Conservation (phyloP, 2,797 vertebrate genomes). For the Bradypodion pumilum region DNA sequence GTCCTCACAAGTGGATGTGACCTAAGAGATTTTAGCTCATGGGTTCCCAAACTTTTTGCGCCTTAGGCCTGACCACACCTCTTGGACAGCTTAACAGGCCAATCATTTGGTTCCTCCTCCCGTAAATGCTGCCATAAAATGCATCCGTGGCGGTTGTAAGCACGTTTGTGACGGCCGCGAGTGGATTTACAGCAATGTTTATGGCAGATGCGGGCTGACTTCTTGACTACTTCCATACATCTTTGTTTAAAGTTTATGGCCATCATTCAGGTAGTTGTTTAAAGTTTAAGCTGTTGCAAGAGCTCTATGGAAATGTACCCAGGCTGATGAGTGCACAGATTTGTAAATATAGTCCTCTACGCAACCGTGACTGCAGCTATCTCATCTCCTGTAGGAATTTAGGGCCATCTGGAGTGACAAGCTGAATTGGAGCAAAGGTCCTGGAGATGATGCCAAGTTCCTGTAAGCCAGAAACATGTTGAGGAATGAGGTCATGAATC, state of each 20-base stretch:
- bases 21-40: background rate
- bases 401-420: slow-evolving; percentile 72
- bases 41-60: too few species aligned
- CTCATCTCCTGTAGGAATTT: slow-evolving; percentile 61
- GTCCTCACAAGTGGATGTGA: background rate
- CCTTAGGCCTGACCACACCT: too few species aligned
- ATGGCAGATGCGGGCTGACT: too few species aligned
- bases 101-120: too few species aligned
- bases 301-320: slow-evolving; percentile 28
- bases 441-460: slow-evolving; percentile 60
- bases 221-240: background rate
- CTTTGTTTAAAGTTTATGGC: background rate
- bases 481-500: slow-evolving; percentile 60
- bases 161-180: too few species aligned
- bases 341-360: slow-evolving; percentile 57
- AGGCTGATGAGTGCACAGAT: slow-evolving; percentile 29
- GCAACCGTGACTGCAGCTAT: slow-evolving; percentile 57
- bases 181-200: too few species aligned
- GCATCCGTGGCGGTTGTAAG: too few species aligned
- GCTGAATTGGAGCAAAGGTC: slow-evolving; percentile 63
- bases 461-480: slow-evolving; percentile 43
- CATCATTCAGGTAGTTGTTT: too few species aligned
- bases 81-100: too few species aligned
- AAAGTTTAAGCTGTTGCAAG: background rate
- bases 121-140: too few species aligned